These are phyloP conservation scores for Gymnoscopelus microlampas DNA, from an alignment of 2,797 vertebrate genomes.

Conservation along the genomic window DNA sequence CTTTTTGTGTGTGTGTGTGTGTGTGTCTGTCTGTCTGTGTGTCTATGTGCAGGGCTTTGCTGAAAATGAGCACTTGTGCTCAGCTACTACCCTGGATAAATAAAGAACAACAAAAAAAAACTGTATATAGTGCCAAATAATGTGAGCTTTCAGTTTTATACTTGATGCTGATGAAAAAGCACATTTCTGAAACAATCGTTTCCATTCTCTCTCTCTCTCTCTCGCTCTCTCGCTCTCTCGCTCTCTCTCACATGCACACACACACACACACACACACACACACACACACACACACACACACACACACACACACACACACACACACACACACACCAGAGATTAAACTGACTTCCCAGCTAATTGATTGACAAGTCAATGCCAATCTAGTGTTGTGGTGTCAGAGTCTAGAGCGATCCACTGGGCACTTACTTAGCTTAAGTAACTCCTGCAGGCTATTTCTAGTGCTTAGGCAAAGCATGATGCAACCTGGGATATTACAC, in stretches of 20 bases:
- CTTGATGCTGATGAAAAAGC: too few relatives aligned
- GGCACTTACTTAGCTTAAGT: constrained; percentile 39
- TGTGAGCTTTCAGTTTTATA: constrained; percentile 1
- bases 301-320: constrained; percentile 12
- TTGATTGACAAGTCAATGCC: constrained; percentile 63
- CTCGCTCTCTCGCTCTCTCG: too few relatives aligned
- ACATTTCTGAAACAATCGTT: too few relatives aligned
- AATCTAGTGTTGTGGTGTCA: constrained; percentile 60
- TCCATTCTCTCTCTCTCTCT: too few relatives aligned
- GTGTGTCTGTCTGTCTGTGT: neutral
- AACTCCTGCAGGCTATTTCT: constrained; percentile 32
- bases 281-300: constrained; percentile 19
- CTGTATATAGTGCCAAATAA: neutral
- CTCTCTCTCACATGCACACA: neutral
- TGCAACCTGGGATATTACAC: neutral
- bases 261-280: constrained; percentile 10
- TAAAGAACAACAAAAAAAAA: neutral
- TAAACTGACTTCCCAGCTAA: constrained; percentile 42
- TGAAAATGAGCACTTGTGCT: too few relatives aligned
- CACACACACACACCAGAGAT: constrained; percentile 28
- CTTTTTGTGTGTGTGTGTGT: too few relatives aligned
- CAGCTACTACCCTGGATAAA: neutral
- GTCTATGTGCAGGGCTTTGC: too few relatives aligned
- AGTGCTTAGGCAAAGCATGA: constrained; percentile 4
- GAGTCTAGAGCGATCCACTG: constrained; percentile 35